Evolutionary conservation across 2,797 vertebrate genomes (phyloP).

Genomic region (Spinus pinus): DNA sequence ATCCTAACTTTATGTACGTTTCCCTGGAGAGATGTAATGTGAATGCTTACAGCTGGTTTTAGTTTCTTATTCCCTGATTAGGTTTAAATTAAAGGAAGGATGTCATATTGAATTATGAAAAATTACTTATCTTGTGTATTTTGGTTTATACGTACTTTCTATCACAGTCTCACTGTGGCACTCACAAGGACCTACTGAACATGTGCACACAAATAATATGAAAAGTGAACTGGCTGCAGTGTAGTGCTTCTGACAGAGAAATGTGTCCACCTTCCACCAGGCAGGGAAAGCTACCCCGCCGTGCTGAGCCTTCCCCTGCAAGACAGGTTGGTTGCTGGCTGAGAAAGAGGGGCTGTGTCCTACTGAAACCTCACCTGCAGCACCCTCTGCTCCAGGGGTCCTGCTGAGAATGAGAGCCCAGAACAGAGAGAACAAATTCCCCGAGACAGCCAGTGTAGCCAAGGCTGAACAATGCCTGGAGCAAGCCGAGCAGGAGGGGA

Average conservation of each 20-base stretch:
- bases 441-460: accelerated
- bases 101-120: constrained; percentile 62
- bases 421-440: background rate
- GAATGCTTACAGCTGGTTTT: constrained; percentile 64
- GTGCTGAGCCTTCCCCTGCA: background rate
- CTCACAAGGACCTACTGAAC: background rate
- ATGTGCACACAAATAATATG: background rate
- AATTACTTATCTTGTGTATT: constrained; percentile 31
- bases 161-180: background rate
- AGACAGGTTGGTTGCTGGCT: too few species aligned
- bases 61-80: constrained; percentile 69
- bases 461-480: background rate
- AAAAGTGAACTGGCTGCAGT: background rate
- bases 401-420: background rate
- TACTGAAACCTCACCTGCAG: background rate
- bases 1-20: constrained; percentile 60
- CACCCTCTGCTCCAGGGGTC: background rate
- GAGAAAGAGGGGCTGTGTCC: background rate
- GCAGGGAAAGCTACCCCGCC: accelerated
- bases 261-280: background rate
- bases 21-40: constrained; percentile 52
- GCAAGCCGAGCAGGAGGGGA: background rate
- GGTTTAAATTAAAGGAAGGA: constrained; percentile 63
- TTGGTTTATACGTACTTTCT: constrained; percentile 7
- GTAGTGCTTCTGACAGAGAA: background rate